Evolutionary conservation across 2,888 invertebrate genomes (phyloP).

Genomic region (Prionchulus punctatus): DNA sequence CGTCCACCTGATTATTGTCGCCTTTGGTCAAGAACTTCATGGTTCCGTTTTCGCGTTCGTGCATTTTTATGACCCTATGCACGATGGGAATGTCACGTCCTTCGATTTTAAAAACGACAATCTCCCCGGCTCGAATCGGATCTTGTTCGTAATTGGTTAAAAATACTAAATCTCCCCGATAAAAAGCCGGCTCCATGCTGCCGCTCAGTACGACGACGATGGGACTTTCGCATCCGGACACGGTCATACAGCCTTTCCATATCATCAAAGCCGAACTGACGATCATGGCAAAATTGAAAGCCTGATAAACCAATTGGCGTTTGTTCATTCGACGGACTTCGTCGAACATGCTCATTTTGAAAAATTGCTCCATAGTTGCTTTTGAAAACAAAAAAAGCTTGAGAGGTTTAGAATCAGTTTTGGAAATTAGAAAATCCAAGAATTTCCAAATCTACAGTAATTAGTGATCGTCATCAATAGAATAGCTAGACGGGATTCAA

Average conservation of each 20-base stretch:
- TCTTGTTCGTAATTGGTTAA: conserved; percentile 83
- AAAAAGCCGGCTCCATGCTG: conserved; percentile 99
- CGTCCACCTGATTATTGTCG: conserved; percentile 97
- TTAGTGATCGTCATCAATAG: too few relatives aligned
- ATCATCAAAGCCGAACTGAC: conserved; percentile 99
- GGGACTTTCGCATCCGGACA: conserved; percentile 78
- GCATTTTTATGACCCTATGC: conserved; percentile 40
- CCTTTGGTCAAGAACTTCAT: conserved; percentile 97
- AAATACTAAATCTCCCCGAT: conserved; percentile 87
- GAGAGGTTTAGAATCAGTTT: too few relatives aligned
- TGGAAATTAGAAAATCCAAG: too few relatives aligned
- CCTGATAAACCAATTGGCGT: conserved; percentile 57
- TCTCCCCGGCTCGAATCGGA: conserved; percentile 41
- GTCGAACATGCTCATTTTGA: conserved; percentile 45
- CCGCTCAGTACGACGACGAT: conserved; percentile 48
- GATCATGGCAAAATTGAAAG: conserved; percentile 95
- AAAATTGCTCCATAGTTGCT: conserved; percentile 12
- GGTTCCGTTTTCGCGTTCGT: conserved; percentile 60
- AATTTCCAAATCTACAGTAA: too few relatives aligned
- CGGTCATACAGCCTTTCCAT: conserved; percentile 99
- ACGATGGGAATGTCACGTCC: conserved; percentile 39
- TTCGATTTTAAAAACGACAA: conserved; percentile 41
- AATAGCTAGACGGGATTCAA: too few relatives aligned
- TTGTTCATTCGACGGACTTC: conserved; percentile 96
- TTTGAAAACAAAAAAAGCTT: too few relatives aligned